These are phyloP conservation scores for Percina caprodes DNA, from an alignment of 2,113 vertebrate species.

Conservation along the genomic window DNA sequence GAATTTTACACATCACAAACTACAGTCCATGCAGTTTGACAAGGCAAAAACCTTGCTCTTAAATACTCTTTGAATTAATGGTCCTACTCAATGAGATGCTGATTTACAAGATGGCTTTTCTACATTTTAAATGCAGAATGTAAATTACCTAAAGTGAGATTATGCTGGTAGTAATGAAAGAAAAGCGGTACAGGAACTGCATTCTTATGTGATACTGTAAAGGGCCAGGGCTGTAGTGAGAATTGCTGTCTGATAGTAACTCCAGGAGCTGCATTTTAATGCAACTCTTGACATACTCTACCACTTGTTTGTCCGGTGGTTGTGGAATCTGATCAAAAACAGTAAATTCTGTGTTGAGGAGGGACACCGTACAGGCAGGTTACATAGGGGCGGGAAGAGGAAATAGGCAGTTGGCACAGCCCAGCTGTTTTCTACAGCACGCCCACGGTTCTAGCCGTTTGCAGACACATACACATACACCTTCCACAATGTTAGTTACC, in stretches of 20 bases:
- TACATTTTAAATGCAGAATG: slow-evolving; percentile 21
- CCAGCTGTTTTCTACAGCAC: slow-evolving; percentile 62
- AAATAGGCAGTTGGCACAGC: slow-evolving; percentile 50
- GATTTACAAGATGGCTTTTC: slow-evolving; percentile 5
- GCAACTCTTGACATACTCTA: not conserved
- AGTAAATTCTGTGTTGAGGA: slow-evolving; percentile 25
- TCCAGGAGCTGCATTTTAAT: not conserved
- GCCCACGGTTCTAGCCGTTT: slow-evolving; percentile 48
- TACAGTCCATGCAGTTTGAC: not conserved
- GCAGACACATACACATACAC: slow-evolving; percentile 6
- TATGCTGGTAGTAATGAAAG: slow-evolving; percentile 3
- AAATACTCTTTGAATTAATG: not conserved
- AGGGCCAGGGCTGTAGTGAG: not conserved
- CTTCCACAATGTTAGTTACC: slow-evolving; percentile 60
- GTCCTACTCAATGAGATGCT: not conserved
- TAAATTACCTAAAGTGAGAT: slow-evolving; percentile 14
- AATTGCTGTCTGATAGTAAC: not conserved
- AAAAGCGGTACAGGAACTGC: not conserved
- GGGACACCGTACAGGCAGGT: slow-evolving; percentile 1
- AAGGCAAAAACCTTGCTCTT: not conserved
- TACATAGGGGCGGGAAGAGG: slow-evolving; percentile 9
- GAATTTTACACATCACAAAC: not conserved
- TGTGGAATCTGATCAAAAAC: slow-evolving; percentile 59
- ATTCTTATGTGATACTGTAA: slow-evolving; percentile 9
- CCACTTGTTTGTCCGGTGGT: slow-evolving; percentile 51